Evolutionary conservation across 2,113 vertebrate species (phyloP), one percentile per base, ranked within the genome.

Genomic region (Poecilia latipinna): DNA sequence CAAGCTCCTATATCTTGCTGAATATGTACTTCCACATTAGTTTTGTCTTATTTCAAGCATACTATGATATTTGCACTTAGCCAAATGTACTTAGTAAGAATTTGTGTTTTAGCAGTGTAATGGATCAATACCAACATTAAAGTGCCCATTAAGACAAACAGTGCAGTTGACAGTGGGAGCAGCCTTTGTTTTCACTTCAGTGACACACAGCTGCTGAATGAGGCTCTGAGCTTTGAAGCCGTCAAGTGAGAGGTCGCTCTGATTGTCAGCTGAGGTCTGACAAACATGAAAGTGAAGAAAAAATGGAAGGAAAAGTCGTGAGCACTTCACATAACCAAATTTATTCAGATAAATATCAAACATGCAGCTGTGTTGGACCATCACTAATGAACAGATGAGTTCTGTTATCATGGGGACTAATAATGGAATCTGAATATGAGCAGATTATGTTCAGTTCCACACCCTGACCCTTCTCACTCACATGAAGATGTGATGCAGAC

Each of bases 211-310:
- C 48, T 13, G 35, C 29, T 10, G 62, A 62, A 35, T 7, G 26
- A 28, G 12, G 8, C 66, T 28, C 28, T 61, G 15, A 54, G 48
- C 5, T 78, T 76, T 78, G 51, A 81, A 78, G 78, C 72, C 54
- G 61, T 65, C 15, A 2, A 28, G 11, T 54, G 22, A 32, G 42
- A 4, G 19, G 39, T 62, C 64, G 1, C 24, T 73, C 51, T 76
- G 75, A 84, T 74, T 74, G 70, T 72, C 57, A 12, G 31, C 72
- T 61, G 54, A 51, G 13, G 48, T 64, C 51, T 4, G 61, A 80
- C 29, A 7, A 65, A 33, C 32, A 42, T 7, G 12, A n/a, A 74
- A 48, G 60, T 62, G 39, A 75, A 75, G 72, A n/a, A 26, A 63
- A 35, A 44, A 24, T 17, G 12, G 37, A 26, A 70, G 12, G 61